These are phyloP conservation scores for Neomonachus schauinslandi DNA, from an alignment of 2,113 vertebrate species.

Conservation along the genomic window DNA sequence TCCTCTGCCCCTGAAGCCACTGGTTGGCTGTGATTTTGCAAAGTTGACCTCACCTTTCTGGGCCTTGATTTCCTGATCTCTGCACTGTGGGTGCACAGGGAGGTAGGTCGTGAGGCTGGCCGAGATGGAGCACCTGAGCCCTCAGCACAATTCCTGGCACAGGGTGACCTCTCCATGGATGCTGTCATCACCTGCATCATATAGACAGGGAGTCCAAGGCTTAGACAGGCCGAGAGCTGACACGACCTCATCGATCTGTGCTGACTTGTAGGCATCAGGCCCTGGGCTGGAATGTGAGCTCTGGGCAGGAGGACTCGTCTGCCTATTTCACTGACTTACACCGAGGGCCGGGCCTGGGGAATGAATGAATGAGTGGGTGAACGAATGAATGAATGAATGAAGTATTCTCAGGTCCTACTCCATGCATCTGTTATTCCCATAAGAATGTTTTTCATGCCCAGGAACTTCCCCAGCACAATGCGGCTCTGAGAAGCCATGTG, in stretches of 20 bases:
- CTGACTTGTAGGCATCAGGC: background rate
- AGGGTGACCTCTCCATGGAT: rapidly evolving
- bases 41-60: background rate
- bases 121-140: rapidly evolving
- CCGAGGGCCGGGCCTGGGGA: background rate
- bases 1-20: background rate
- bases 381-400: background rate
- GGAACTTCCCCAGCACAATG: background rate
- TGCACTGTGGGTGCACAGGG: rapidly evolving
- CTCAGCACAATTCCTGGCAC: rapidly evolving
- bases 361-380: background rate
- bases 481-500: background rate
- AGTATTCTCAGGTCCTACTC: background rate
- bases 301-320: background rate
- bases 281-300: background rate
- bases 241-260: rapidly evolving
- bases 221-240: background rate
- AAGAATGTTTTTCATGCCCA: background rate
- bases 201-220: background rate
- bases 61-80: background rate
- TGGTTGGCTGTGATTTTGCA: background rate
- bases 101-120: rapidly evolving
- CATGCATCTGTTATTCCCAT: background rate
- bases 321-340: background rate
- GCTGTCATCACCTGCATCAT: rapidly evolving